phyloP scores from a whole-genome alignment of 2,797 vertebrate species.

The Rhadinocentrus ornatus region DNA sequence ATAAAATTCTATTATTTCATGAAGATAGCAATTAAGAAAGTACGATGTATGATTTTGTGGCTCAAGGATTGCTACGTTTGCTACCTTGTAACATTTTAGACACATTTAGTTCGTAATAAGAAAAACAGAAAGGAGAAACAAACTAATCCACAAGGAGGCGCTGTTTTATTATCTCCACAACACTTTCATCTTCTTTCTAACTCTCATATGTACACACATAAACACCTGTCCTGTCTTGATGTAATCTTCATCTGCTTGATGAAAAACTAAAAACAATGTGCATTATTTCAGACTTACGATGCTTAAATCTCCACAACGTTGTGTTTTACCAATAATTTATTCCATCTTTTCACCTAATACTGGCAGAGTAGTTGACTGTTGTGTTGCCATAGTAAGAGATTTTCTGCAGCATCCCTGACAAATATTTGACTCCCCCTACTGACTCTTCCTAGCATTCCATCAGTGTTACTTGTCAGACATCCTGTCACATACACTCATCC shows the following conservation, averaged over 20 bases:
- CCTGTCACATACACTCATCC: slow-evolving; percentile 76
- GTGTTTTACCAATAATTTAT: slow-evolving; percentile 47
- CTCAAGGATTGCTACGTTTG: background rate
- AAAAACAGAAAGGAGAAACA: background rate
- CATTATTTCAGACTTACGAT: slow-evolving; percentile 16
- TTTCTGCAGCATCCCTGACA: slow-evolving; percentile 38
- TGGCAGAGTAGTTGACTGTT: slow-evolving; percentile 73
- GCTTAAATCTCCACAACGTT: slow-evolving; percentile 16
- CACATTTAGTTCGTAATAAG: background rate
- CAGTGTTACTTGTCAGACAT: slow-evolving; percentile 75
- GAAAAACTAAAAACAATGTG: slow-evolving; percentile 24
- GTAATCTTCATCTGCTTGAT: slow-evolving; percentile 15
- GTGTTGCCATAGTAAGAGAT: slow-evolving; percentile 69
- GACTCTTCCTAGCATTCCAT: slow-evolving; percentile 65
- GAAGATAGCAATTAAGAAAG: background rate
- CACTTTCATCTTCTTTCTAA: background rate
- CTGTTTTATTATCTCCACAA: background rate
- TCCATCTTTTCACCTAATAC: slow-evolving; percentile 80
- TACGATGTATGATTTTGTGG: slow-evolving; percentile 1
- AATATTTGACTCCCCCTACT: slow-evolving; percentile 38
- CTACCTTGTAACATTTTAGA: slow-evolving; percentile 4
- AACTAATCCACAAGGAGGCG: background rate
- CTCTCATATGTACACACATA: background rate
- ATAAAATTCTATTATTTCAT: slow-evolving; percentile 19
- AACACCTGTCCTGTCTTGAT: background rate